phyloP scores from a whole-genome alignment of 1,140 invertebrate species.

The Anthonomus grandis region DNA sequence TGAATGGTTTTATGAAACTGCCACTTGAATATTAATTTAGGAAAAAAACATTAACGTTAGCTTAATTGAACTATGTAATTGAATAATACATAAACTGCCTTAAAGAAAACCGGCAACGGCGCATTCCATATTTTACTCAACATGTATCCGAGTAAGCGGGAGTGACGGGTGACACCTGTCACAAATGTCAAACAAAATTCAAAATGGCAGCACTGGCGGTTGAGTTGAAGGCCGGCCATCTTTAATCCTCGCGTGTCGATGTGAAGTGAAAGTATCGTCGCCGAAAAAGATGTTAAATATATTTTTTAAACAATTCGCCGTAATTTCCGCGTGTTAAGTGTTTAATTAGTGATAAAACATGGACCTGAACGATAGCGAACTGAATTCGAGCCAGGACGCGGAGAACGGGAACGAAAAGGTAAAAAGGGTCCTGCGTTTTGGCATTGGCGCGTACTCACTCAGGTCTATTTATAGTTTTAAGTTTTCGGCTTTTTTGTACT shows the following conservation, averaged over 20 bases:
- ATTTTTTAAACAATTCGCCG: conserved; percentile 19
- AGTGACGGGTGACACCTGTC: no score
- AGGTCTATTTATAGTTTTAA: conserved; percentile 36
- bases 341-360: conserved; percentile 33
- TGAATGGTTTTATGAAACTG: no score
- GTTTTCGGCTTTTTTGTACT: conserved; percentile 23
- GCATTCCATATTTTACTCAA: no score
- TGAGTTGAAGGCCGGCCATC: conserved; percentile 18
- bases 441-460: conserved; percentile 42
- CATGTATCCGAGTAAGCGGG: no score
- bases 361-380: conserved; percentile 31
- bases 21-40: no score
- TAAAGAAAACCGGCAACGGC: no score
- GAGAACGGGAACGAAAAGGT: conserved; percentile 37
- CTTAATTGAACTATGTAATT: no score
- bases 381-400: conserved; percentile 23
- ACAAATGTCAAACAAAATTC: no score
- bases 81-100: no score
- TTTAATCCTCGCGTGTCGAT: conserved; percentile 42
- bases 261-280: conserved; percentile 39
- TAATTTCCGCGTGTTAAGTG: conserved; percentile 25
- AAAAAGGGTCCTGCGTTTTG: conserved; percentile 30
- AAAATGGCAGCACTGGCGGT: no score
- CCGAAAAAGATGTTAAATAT: conserved; percentile 34
- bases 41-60: no score